phyloP scores from a whole-genome alignment of 2,113 vertebrate species.

The Telmatochromis brichardi region DNA sequence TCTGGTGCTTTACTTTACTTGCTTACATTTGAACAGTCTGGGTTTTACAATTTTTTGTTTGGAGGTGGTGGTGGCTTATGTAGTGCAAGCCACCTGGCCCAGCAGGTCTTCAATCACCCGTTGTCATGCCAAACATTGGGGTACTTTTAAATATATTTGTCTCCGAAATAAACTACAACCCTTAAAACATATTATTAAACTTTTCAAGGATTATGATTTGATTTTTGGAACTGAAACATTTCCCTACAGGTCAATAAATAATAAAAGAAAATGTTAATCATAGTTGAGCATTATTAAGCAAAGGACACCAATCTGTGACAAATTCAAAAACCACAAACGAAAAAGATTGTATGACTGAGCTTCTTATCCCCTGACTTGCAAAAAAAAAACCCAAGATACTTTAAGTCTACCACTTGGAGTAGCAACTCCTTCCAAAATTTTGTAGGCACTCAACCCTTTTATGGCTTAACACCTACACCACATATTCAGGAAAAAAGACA shows the following conservation, averaged over 20 bases:
- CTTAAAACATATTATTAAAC: not conserved
- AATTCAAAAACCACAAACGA: not conserved
- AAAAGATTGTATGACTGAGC: not conserved
- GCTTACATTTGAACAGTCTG: not conserved
- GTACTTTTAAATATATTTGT: not conserved
- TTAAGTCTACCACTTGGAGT: not conserved
- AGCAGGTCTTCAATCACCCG: not conserved
- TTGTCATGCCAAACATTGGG: not conserved
- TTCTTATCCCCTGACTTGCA: not conserved
- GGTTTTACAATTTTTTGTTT: not conserved
- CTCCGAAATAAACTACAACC: not conserved
- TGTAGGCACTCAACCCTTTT: not conserved
- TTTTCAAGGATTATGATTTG: not conserved
- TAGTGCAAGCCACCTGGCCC: not conserved
- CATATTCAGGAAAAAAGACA: not conserved
- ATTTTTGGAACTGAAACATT: not conserved
- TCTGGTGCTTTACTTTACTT: not conserved
- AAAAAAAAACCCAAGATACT: not conserved
- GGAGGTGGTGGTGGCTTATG: not conserved
- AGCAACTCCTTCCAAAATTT: not conserved
- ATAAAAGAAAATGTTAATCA: not conserved
- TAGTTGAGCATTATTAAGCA: not conserved
- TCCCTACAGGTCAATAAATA: not conserved
- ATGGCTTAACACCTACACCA: not conserved
- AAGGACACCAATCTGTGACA: not conserved